Evolutionary conservation across 2,888 invertebrate genomes (phyloP).

Genomic region (Drosophila nr. perissopoda): DNA sequence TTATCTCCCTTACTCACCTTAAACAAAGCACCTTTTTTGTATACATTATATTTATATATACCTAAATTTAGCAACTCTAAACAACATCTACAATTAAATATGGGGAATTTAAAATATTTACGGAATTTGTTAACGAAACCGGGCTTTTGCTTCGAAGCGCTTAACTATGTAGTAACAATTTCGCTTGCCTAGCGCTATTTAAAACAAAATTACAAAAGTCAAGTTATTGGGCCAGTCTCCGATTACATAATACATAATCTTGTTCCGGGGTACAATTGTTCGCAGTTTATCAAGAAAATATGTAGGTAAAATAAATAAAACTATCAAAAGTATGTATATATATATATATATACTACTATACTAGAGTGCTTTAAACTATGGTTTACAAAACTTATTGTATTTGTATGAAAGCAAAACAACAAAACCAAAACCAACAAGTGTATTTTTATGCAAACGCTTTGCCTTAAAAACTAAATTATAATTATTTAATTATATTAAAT

Average conservation of each 20-base stretch:
- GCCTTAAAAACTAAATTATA: conserved; percentile 73
- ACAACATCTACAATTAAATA: conserved; percentile 30
- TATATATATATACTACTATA: conserved; percentile 20
- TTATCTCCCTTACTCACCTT: conserved; percentile 26
- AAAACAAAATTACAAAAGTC: conserved; percentile 18
- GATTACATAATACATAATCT: conserved; percentile 13
- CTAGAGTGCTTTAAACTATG: conserved; percentile 69
- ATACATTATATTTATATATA: conserved; percentile 41
- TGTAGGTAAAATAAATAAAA: conserved; percentile 15
- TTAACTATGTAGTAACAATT: conserved; percentile 39
- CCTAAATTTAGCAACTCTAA: conserved; percentile 38
- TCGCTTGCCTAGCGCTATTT: conserved; percentile 46
- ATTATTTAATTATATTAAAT: conserved; percentile 51
- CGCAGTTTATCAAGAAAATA: conserved; percentile 9
- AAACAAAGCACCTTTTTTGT: conserved; percentile 58
- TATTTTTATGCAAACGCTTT: conserved; percentile 85
- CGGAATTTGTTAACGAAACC: conserved; percentile 45
- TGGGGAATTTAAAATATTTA: conserved; percentile 21
- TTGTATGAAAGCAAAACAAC: conserved; percentile 36
- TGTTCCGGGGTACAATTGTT: conserved; percentile 30
- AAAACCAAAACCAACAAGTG: conserved; percentile 55
- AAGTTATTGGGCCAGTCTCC: conserved; percentile 25
- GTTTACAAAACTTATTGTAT: conserved; percentile 66
- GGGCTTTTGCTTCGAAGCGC: conserved; percentile 58
- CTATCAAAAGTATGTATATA: conserved; percentile 27